Base-by-base conservation (phyloP, 2,888 invertebrate genomes). In the Anoncus sp. region DNA sequence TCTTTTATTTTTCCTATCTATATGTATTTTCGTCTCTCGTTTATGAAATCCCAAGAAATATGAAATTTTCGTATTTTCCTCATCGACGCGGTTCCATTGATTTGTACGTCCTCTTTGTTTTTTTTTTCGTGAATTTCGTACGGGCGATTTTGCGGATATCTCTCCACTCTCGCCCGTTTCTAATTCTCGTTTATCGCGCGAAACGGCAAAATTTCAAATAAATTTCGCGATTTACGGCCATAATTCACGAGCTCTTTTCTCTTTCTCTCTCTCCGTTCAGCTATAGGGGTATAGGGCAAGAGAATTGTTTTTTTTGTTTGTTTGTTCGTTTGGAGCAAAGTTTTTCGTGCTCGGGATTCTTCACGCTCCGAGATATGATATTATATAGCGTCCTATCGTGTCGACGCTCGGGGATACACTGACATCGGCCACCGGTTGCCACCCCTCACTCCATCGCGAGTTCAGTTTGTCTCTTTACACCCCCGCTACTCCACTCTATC, bases 321-420 rank as follows among this genome's bases (percentile, higher is more conserved):
- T n/a, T n/a, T n/a, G n/a, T n/a, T n/a, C n/a, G n/a, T n/a, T 38
- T 38, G 18, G 31, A 45, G 14, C 16, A 27, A 43, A 10, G 27
- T 27, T 12, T 35, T n/a, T 18, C 55, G 38, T 20, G 16, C 53
- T 10, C 31, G 10, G 38, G 38, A 38, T 38, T 38, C 31, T 31
- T 31, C 31, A 31, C 31, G 38, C 5, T 18, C 27, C 31, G 22
- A 6, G 18, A 16, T 49, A 12, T 12, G 20, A n/a, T 38, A 31
- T 31, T 9, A 45, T 16, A 12, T 10, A 4, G 1, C 73, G 72
- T 84, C 79, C 74, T 75, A 24, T 70, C 81, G 53, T 75, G 77
- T 73, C 84, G 85, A 82, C 83, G 83, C 81, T 85, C 84, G 81
- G 84, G 84, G 85, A 83, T 84, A 81, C 79, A 90, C 89, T 89